phyloP scores from a whole-genome alignment of 1,140 invertebrate species.

The Drosophila saltans region DNA sequence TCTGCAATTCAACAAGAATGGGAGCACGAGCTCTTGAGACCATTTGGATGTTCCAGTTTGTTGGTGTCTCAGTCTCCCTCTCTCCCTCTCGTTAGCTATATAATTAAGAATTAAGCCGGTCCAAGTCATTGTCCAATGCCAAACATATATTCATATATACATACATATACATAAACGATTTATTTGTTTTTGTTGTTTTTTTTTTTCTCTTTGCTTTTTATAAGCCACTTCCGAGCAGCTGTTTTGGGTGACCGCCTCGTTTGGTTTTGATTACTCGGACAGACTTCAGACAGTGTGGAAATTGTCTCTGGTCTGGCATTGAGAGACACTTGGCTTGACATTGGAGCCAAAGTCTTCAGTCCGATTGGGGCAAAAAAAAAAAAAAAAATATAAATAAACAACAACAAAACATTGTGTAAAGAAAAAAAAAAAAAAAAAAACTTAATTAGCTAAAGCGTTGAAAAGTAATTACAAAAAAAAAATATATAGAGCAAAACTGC shows the following conservation, averaged over 20 bases:
- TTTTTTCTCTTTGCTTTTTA: constrained; percentile 35
- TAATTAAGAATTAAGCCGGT: constrained; percentile 57
- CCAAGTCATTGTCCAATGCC: constrained; percentile 71
- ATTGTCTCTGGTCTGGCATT: constrained; percentile 63
- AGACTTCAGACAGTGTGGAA: constrained; percentile 46
- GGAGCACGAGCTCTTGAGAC: constrained; percentile 37
- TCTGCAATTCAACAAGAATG: constrained; percentile 43
- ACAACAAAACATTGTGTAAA: constrained; percentile 36
- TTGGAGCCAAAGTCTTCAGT: constrained; percentile 46
- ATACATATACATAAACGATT: constrained; percentile 24
- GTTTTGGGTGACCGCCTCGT: constrained; percentile 58
- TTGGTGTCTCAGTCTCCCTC: constrained; percentile 14
- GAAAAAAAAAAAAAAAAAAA: constrained; percentile 54
- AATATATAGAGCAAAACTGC: constrained; percentile 45
- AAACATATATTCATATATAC: constrained; percentile 39
- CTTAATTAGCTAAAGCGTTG: constrained; percentile 48
- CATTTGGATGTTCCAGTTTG: constrained; percentile 59
- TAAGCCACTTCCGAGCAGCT: constrained; percentile 74
- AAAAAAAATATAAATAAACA: constrained; percentile 12
- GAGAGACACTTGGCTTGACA: constrained; percentile 72
- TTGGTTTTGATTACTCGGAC: constrained; percentile 59
- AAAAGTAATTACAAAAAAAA: constrained; percentile 22
- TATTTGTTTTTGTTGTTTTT: constrained; percentile 24
- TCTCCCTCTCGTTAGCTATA: background rate
- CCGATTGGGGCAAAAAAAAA: constrained; percentile 32